Base-by-base conservation (phyloP, 2,113 vertebrate species). In the Ardeotis arabs region DNA sequence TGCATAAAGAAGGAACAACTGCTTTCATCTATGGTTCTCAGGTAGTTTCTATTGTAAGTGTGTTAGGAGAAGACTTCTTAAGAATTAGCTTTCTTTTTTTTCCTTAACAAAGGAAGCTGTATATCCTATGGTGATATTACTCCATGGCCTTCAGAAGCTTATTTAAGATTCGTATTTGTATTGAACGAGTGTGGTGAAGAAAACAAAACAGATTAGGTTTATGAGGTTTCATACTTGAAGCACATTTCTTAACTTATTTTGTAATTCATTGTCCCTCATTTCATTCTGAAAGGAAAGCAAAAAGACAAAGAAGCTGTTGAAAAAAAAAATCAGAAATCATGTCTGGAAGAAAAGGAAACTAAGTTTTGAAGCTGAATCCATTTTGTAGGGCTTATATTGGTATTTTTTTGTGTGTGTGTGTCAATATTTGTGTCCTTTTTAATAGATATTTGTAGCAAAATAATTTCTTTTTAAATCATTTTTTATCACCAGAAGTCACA, bases 371-470 rank as follows among this genome's bases (percentile, higher is more conserved):
- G 9, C 58, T 58, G 4, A 24, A 59, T 31, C 7, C 2, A 31
- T 91, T 94, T 91, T 82, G 3, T 12, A 67, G 23, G 5, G 4
- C 37, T 89, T 52, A 63, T 75, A 37, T 13, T 82, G 16, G 4
- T 35, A 24, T 60, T 84, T 84, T 93, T 89, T 28, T 58, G 1
- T 67, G 5, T 76, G 63, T 78, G n/a, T n/a, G n/a, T n/a, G n/a
- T n/a, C 2, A 1, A 37, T 77, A 67, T 75, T 89, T 58, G 6
- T 63, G 31, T 50, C 7, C 5, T 68, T 87, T 67, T 67, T 49
- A 84, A 62, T 45, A 87, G 33, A 45, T 80, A 53, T 74, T 80
- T 66, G 7, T 75, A 70, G 64, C 37, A 84, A 87, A 93, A 91
- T 81, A 63, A 67, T 75, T 87, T 87, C 4, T 69, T 55, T 70